Conservation (phyloP, 2,888 invertebrate species). For the Philaethria dido region DNA sequence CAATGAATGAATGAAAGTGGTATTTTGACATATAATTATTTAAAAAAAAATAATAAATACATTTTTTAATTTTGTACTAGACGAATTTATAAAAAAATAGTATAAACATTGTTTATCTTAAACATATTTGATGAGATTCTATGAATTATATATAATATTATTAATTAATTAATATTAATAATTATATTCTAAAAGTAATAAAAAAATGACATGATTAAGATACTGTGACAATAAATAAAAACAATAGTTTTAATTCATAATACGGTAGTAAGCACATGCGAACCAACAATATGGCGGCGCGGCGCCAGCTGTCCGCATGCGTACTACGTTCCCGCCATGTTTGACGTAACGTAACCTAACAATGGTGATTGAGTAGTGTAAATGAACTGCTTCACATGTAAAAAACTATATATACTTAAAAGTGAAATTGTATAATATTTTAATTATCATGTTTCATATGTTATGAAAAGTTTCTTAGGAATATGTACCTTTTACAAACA, state of each 20-base stretch:
- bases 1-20: no score
- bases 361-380: slow-evolving; percentile 39
- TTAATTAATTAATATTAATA: neutral
- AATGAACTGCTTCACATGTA: slow-evolving; percentile 15
- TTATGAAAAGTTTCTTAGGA: no score
- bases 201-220: neutral
- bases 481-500: no score
- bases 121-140: no score
- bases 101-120: no score
- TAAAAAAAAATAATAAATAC: no score
- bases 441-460: neutral
- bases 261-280: slow-evolving; percentile 47
- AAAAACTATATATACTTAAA: neutral
- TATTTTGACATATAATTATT: no score
- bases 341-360: slow-evolving; percentile 50
- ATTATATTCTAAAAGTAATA: no score
- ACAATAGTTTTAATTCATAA: slow-evolving; percentile 24
- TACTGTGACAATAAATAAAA: slow-evolving; percentile 6
- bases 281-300: slow-evolving; percentile 68
- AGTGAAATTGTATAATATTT: neutral
- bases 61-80: no score
- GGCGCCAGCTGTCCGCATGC: slow-evolving; percentile 79
- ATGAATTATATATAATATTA: neutral
- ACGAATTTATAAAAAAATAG: no score
- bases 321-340: slow-evolving; percentile 75